Conservation (phyloP, 2,113 vertebrate genomes). For the Rynchops niger region DNA sequence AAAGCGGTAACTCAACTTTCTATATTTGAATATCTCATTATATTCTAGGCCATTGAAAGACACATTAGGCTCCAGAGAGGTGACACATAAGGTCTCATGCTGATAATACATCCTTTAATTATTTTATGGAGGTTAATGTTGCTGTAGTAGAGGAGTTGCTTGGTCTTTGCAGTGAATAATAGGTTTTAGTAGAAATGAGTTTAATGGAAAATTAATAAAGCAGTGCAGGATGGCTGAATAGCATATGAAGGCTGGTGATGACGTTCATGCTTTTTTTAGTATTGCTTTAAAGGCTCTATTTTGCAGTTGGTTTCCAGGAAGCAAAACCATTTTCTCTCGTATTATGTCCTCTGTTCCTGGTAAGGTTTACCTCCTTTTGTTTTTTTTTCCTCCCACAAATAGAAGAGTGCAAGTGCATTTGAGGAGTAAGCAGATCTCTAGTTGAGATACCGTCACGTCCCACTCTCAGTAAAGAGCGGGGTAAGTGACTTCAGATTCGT, state of each 20-base stretch:
- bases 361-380: not conserved
- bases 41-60: constrained; percentile 61
- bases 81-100: constrained; percentile 58
- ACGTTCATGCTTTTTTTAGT: not conserved
- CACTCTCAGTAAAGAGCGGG: too few relatives aligned
- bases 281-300: not conserved
- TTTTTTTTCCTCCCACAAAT: too few relatives aligned
- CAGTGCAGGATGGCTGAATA: not conserved
- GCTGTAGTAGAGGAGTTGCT: not conserved
- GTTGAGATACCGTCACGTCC: not conserved
- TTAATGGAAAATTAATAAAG: constrained; percentile 54
- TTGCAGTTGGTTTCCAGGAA: not conserved
- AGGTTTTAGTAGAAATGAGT: constrained; percentile 10
- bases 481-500: too few relatives aligned
- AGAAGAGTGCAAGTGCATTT: not conserved
- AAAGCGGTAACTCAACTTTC: constrained; percentile 51
- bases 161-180: constrained; percentile 26
- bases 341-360: not conserved
- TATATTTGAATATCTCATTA: constrained; percentile 74
- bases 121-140: constrained; percentile 71
- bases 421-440: not conserved
- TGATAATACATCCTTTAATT: constrained; percentile 74
- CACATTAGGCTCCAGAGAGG: constrained; percentile 62
- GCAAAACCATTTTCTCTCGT: not conserved
- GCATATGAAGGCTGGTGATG: not conserved